phyloP scores from a whole-genome alignment of 2,888 invertebrate species.

The Eristalis arbustorum region DNA sequence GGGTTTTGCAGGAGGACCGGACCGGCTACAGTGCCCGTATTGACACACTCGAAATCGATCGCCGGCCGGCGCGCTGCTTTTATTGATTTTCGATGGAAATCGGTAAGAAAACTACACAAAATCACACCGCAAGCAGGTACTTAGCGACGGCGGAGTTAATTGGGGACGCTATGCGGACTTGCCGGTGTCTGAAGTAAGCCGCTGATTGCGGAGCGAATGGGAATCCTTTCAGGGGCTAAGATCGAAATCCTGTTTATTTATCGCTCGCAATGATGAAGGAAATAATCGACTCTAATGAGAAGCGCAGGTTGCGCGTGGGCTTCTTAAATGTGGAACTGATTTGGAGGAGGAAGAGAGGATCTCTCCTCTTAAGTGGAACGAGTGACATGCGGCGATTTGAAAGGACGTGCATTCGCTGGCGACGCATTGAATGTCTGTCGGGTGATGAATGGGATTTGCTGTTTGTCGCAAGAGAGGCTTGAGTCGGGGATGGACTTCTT shows the following conservation, averaged over 20 bases:
- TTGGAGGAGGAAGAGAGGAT: not conserved
- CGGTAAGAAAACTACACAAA: conserved; percentile 35
- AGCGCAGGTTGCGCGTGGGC: not conserved
- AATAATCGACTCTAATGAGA: not conserved
- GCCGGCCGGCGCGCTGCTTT: not conserved
- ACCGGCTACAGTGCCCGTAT: conserved; percentile 29
- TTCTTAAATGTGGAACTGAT: not conserved
- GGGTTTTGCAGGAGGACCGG: conserved; percentile 24
- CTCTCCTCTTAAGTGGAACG: not conserved
- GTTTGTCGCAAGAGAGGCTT: not conserved
- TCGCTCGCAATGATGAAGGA: not conserved
- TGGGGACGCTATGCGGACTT: conserved; percentile 37
- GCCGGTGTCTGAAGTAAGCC: conserved; percentile 11
- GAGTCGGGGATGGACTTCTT: not conserved
- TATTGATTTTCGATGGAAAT: conserved; percentile 51
- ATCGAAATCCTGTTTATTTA: not conserved
- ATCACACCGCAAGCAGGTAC: conserved; percentile 44
- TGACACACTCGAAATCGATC: conserved; percentile 57
- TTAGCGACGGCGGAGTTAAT: conserved; percentile 36
- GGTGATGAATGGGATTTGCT: not conserved
- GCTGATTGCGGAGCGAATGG: conserved; percentile 4
- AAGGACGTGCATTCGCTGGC: not conserved
- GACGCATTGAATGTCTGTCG: not conserved
- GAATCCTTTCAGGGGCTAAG: not conserved
- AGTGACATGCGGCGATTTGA: not conserved